phyloP scores from a whole-genome alignment of 2,888 invertebrate species.

The Agelastica alni region DNA sequence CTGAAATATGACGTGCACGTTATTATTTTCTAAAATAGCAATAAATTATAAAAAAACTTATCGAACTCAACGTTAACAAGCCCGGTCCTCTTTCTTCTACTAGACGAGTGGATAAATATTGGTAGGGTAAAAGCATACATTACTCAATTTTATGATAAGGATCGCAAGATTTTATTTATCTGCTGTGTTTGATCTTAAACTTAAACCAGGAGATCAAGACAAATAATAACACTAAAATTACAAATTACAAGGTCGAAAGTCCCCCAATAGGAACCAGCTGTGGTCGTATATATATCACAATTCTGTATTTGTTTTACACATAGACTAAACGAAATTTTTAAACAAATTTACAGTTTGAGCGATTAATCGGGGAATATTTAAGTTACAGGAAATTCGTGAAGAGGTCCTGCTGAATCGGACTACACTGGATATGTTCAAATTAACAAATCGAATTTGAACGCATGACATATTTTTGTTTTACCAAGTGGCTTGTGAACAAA shows the following conservation, averaged over 20 bases:
- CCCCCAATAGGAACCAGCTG: constrained; percentile 54
- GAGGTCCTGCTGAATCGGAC: background rate
- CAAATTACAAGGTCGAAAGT: constrained; percentile 49
- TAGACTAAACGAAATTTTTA: constrained; percentile 8
- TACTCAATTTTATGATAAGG: background rate
- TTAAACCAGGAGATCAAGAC: constrained; percentile 48
- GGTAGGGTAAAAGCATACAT: background rate
- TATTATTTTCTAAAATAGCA: no score
- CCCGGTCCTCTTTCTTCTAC: no score
- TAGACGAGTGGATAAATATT: background rate
- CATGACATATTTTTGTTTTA: no score
- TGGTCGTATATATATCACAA: constrained; percentile 55
- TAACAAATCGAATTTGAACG: no score
- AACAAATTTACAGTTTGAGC: background rate
- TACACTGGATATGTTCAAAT: no score
- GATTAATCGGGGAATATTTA: background rate
- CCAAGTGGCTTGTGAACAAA: no score
- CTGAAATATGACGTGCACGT: no score
- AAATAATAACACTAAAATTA: constrained; percentile 47
- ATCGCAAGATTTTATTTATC: constrained; percentile 16
- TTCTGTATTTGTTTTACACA: constrained; percentile 44
- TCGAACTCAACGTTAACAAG: no score
- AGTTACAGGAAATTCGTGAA: background rate
- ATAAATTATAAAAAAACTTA: no score
- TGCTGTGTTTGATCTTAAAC: constrained; percentile 29